phyloP scores from a whole-genome alignment of 37 sponge, comb jelly and placozoan genomes.

The Hormiphora californensis region DNA sequence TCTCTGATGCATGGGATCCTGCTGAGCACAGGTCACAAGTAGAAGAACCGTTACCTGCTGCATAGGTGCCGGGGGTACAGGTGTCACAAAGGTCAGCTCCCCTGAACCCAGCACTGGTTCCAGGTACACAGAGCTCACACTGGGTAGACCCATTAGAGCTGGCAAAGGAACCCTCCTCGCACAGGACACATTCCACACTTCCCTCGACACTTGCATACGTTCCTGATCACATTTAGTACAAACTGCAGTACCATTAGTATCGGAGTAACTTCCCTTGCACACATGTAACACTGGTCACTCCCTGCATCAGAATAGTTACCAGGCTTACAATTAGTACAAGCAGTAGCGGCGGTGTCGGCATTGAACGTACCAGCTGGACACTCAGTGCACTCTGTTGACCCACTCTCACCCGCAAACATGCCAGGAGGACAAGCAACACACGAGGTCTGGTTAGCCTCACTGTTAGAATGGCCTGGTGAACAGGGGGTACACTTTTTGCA shows the following conservation, averaged over 20 bases:
- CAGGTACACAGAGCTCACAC: no score
- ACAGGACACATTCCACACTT: not conserved
- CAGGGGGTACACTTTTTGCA: not conserved
- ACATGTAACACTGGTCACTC: no score
- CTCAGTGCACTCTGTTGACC: not conserved
- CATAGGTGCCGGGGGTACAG: no score
- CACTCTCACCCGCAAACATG: not conserved
- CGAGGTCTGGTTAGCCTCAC: not conserved
- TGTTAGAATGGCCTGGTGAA: not conserved
- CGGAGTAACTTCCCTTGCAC: not conserved
- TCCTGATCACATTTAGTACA: slow-evolving; percentile 10
- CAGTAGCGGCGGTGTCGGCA: not conserved
- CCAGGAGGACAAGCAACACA: slow-evolving; percentile 40
- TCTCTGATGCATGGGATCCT: not conserved
- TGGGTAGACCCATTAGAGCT: no score
- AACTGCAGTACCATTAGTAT: not conserved
- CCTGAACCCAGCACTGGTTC: no score
- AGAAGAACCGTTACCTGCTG: no score
- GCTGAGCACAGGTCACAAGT: no score
- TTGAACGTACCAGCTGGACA: slow-evolving; percentile 3
- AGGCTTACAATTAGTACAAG: slow-evolving; percentile 1
- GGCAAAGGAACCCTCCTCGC: no score
- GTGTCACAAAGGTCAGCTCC: no score
- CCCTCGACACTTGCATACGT: not conserved
- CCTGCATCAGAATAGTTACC: not conserved